phyloP scores from a whole-genome alignment of 2,888 invertebrate genomes.

The Chloroclysta siterata region DNA sequence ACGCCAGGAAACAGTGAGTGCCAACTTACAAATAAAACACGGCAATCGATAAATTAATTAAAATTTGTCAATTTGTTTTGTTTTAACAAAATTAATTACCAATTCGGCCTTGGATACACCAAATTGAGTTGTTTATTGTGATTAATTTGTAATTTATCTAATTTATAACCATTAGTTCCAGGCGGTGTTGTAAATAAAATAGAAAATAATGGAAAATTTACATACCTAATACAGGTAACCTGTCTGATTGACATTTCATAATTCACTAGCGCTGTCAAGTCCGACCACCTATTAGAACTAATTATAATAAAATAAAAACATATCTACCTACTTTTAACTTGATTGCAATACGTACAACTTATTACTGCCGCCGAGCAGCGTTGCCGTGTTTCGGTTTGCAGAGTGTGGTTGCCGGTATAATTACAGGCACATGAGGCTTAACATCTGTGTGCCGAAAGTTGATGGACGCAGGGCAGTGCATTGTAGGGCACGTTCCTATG shows the following conservation, averaged over 20 bases:
- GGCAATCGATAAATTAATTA: constrained; percentile 41
- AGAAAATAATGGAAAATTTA: constrained; percentile 29
- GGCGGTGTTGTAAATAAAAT: constrained; percentile 28
- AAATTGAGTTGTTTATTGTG: constrained; percentile 41
- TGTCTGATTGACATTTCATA: constrained; percentile 29
- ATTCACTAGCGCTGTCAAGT: constrained; percentile 18
- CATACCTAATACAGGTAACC: constrained; percentile 22
- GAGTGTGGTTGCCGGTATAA: no score
- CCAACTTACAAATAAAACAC: constrained; percentile 37
- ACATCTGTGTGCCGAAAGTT: no score
- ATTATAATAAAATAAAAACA: constrained; percentile 1
- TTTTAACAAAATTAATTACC: constrained; percentile 55
- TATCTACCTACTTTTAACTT: no score
- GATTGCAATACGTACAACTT: no score
- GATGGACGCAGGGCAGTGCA: no score
- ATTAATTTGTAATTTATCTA: constrained; percentile 34
- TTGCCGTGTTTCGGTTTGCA: no score
- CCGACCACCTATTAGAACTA: constrained; percentile 3
- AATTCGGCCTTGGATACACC: constrained; percentile 49
- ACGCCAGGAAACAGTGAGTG: constrained; percentile 44
- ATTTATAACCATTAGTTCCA: constrained; percentile 30
- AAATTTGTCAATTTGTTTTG: constrained; percentile 51
- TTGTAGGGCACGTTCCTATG: no score
- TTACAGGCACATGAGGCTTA: no score
- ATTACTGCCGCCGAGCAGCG: no score